phyloP scores from a whole-genome alignment of 2,113 vertebrate species.

The Zeus faber region DNA sequence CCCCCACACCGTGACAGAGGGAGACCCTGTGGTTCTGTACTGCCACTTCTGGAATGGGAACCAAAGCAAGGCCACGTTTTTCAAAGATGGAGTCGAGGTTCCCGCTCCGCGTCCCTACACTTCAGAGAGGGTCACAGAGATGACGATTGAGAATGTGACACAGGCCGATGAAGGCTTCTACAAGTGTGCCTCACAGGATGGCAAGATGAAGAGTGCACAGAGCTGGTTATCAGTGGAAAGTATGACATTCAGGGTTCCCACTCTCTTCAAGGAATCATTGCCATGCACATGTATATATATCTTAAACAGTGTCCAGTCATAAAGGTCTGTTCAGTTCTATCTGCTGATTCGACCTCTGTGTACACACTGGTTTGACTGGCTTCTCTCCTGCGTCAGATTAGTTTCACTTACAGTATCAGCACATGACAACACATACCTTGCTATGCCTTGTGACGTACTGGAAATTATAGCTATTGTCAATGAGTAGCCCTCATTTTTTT shows the following conservation, averaged over 20 bases:
- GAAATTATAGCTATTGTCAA: constrained; percentile 9
- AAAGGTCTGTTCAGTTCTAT: too few species aligned
- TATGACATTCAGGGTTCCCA: too few species aligned
- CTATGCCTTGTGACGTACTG: neutral
- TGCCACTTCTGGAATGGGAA: constrained; percentile 37
- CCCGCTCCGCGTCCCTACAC: neutral
- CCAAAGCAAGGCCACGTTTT: constrained; percentile 32
- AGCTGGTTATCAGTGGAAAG: constrained; percentile 63
- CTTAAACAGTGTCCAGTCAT: too few species aligned
- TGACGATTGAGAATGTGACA: constrained; percentile 51
- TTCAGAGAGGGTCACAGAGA: constrained; percentile 4
- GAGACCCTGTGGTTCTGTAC: constrained; percentile 33
- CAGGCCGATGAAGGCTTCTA: constrained; percentile 56
- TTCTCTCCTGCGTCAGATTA: too few species aligned
- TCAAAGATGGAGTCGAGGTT: constrained; percentile 46
- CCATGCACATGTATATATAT: too few species aligned
- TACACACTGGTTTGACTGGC: too few species aligned
- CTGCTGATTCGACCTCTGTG: too few species aligned
- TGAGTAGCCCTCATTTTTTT: neutral
- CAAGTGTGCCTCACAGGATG: constrained; percentile 44
- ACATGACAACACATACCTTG: too few species aligned
- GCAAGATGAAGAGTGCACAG: constrained; percentile 47
- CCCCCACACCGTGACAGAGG: constrained; percentile 45
- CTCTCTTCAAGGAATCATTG: too few species aligned
- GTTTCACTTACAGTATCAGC: too few species aligned